Conservation (phyloP, 2,113 vertebrate genomes). For the Menidia beryllina region DNA sequence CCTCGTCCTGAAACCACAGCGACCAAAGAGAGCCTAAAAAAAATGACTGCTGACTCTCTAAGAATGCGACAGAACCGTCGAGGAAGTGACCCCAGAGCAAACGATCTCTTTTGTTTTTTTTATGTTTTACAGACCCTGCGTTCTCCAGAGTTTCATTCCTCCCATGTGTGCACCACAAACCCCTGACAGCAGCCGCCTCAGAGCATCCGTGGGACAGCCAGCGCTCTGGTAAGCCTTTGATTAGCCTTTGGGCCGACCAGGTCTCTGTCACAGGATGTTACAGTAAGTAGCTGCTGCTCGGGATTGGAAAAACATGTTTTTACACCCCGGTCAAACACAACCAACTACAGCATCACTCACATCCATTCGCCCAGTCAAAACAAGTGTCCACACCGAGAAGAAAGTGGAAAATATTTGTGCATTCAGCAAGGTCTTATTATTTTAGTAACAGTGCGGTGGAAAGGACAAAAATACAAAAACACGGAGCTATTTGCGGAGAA, state of each 20-base stretch:
- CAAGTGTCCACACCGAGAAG: not conserved
- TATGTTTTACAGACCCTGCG: constrained; percentile 14
- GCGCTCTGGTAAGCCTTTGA: constrained; percentile 21
- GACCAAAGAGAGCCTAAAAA: constrained; percentile 5
- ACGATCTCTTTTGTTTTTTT: not conserved
- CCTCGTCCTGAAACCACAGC: not conserved
- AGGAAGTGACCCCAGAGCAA: no score
- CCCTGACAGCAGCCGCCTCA: constrained; percentile 39
- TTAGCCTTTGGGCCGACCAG: constrained; percentile 10
- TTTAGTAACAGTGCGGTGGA: not conserved
- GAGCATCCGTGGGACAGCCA: constrained; percentile 21
- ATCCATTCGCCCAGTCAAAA: no score
- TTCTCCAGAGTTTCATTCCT: constrained; percentile 29
- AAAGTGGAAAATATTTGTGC: constrained; percentile 14
- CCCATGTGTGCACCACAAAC: constrained; percentile 4
- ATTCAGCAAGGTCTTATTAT: not conserved
- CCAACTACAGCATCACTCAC: not conserved
- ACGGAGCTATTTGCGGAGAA: no score
- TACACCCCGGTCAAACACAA: not conserved
- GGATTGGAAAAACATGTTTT: constrained; percentile 59
- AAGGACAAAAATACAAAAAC: not conserved
- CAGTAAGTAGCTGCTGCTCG: not conserved
- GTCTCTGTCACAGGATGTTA: constrained; percentile 6
- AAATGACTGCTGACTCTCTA: not conserved
- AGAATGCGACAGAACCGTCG: not conserved